A percentile compares a stretch with the other conserved stretches of the same genome.
phyloP scores from a whole-genome alignment of 2,888 invertebrate species.

The Apodemia zela region DNA sequence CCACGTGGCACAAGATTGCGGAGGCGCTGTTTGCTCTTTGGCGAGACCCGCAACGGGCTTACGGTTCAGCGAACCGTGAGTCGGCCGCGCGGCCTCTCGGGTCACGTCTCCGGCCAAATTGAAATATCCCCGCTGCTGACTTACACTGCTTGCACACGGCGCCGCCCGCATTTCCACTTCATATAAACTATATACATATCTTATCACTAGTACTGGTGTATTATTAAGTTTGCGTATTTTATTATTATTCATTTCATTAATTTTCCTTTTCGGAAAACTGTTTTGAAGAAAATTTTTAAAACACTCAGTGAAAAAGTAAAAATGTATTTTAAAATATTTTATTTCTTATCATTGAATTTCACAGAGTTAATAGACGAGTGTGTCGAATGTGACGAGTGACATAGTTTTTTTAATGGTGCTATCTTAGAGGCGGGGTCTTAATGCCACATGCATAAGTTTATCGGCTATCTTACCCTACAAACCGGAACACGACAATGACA shows the following conservation, averaged over 20 bases:
- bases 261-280: too few species aligned
- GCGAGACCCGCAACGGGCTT: constrained; percentile 70
- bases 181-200: constrained; percentile 38
- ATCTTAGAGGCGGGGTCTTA: too few species aligned
- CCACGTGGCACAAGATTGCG: constrained; percentile 77
- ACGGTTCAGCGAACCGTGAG: constrained; percentile 76
- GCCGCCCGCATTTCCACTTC: constrained; percentile 35
- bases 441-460: too few species aligned
- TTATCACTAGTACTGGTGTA: constrained; percentile 8
- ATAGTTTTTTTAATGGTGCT: too few species aligned
- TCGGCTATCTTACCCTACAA: too few species aligned
- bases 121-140: constrained; percentile 70
- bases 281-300: too few species aligned
- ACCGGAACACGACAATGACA: too few species aligned
- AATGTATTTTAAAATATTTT: too few species aligned
- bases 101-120: constrained; percentile 77
- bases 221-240: not conserved
- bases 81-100: constrained; percentile 70
- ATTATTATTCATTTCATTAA: constrained; percentile 22
- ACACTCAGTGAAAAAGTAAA: too few species aligned
- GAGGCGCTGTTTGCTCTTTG: constrained; percentile 79
- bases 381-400: too few species aligned
- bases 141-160: constrained; percentile 48
- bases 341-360: too few species aligned
- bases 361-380: too few species aligned